phyloP scores from a whole-genome alignment of 2,888 invertebrate genomes.

The Drosophila lacicola region DNA sequence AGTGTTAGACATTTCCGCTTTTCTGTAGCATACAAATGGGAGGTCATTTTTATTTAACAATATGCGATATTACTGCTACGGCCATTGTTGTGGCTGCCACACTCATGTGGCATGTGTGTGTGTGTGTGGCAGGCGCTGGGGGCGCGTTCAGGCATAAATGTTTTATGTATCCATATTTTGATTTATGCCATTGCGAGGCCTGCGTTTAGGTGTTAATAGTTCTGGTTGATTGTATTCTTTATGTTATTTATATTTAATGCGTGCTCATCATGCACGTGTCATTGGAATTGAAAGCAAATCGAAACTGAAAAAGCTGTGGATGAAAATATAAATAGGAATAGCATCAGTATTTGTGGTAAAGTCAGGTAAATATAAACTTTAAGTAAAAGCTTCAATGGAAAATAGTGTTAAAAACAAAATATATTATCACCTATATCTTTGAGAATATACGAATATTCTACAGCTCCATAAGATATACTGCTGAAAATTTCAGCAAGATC shows the following conservation, averaged over 20 bases:
- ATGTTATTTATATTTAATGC: slow-evolving; percentile 30
- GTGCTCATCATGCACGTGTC: slow-evolving; percentile 39
- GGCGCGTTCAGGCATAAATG: slow-evolving; percentile 54
- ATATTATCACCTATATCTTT: no score
- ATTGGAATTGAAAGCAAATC: slow-evolving; percentile 18
- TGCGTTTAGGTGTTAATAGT: slow-evolving; percentile 74
- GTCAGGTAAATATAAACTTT: no score
- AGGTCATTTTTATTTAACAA: slow-evolving; percentile 70
- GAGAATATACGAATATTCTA: no score
- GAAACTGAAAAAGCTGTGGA: neutral
- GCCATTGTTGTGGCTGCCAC: slow-evolving; percentile 21
- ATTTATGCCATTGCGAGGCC: slow-evolving; percentile 52
- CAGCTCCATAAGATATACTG: no score
- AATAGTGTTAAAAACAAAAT: no score
- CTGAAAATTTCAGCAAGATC: no score
- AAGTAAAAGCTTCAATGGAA: no score
- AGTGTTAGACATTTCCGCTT: slow-evolving; percentile 66
- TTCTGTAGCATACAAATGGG: slow-evolving; percentile 54
- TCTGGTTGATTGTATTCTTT: slow-evolving; percentile 36
- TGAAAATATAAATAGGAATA: no score
- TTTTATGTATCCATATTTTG: slow-evolving; percentile 75
- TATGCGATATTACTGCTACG: slow-evolving; percentile 48
- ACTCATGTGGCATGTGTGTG: slow-evolving; percentile 21
- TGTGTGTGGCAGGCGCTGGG: slow-evolving; percentile 5
- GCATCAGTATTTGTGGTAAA: no score